Evolutionary conservation across 2,113 vertebrate species (phyloP), one percentile per base, ranked within the genome.

Genomic region (Meles meles): DNA sequence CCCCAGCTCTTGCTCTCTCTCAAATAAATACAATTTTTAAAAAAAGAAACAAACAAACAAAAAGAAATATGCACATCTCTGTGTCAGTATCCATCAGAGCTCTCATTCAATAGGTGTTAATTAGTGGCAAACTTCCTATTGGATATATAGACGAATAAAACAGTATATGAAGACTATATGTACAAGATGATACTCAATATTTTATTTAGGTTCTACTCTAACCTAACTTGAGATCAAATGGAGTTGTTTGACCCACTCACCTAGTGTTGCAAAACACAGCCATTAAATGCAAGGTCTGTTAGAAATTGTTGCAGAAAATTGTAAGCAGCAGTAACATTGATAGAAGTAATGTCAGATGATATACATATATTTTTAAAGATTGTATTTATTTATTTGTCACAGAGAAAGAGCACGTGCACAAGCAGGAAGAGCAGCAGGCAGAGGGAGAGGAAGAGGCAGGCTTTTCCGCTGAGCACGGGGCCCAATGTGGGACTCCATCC

Each of bases 231-330:
- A 92, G 27, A 91, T 74, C 52, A 86, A 96, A 72, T 95, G 47
- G 87, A 59, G 21, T 95, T 63, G 20, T 42, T 85, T 90, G 85
- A 74, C 9, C 6, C 79, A 76, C 49, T n/a, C 4, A n/a, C 25
- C 57, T 57, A 72, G 4, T 74, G 44, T 67, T 72, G 31, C 42
- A 95, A 85, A 95, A 69, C 3, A 3, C 1, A 83, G 71, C 39
- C 23, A 81, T 74, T 18, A 39, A 92, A 88, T 13, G n/a, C 67
- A 55, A 90, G 61, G 80, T 87, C 21, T 37, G 10, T 82, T 52
- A 88, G 79, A 92, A 95, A 67, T 47, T 23, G 14, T 85, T 88
- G 92, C 34, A 82, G 57, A 82, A 90, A 90, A 67, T 79, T 65
- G 44, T n/a, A 29, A 61, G 65, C 27, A 89, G 52, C 34, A 90